Percentiles rank a stretch among this genome's conserved stretches.
phyloP scores from a whole-genome alignment of 2,888 invertebrate species.

The Agrotis segetum region DNA sequence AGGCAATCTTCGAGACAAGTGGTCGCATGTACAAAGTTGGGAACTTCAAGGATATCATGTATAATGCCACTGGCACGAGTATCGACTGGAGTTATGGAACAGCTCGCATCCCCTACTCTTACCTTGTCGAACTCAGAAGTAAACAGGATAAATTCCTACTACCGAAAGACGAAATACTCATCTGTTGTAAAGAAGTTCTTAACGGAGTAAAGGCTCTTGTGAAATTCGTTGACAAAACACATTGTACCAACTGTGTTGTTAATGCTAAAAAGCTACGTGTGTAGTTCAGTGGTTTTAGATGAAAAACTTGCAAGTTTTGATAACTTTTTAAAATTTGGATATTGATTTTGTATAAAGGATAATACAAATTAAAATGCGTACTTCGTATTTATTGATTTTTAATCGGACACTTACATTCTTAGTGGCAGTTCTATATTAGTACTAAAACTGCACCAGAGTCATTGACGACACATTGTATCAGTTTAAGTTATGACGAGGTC shows the following conservation, averaged over 20 bases:
- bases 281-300: conserved; percentile 28
- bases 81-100: conserved; percentile 88
- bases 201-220: conserved; percentile 80
- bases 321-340: background rate
- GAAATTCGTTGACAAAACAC: conserved; percentile 79
- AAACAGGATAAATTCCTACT: conserved; percentile 81
- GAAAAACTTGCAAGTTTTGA: conserved; percentile 3
- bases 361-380: conserved; percentile 34
- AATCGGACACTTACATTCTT: conserved; percentile 35
- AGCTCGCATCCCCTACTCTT: conserved; percentile 85
- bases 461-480: conserved; percentile 19
- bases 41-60: conserved; percentile 87
- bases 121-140: conserved; percentile 83
- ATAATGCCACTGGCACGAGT: conserved; percentile 84
- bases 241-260: conserved; percentile 77
- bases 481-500: background rate
- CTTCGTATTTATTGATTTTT: conserved; percentile 27
- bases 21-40: conserved; percentile 88
- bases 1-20: conserved; percentile 85
- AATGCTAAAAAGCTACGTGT: conserved; percentile 62
- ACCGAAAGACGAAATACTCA: conserved; percentile 80
- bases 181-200: conserved; percentile 81
- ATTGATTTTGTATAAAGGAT: background rate
- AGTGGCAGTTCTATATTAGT: background rate
- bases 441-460: conserved; percentile 1